These are phyloP conservation scores for Galerucella calmariensis DNA, from an alignment of 2,888 invertebrate species.

Conservation along the genomic window DNA sequence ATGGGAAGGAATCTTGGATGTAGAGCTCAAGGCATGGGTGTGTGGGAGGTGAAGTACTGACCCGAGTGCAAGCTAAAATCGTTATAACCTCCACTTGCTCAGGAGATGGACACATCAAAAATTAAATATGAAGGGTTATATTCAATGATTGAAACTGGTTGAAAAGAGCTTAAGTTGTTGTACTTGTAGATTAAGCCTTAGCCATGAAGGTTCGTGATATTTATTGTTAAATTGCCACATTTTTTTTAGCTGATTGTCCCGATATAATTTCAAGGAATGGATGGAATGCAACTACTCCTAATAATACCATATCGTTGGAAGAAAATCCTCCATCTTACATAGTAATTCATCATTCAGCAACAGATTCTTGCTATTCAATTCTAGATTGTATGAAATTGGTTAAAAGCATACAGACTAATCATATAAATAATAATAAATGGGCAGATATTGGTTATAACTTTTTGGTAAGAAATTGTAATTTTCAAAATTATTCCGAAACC, in stretches of 20 bases:
- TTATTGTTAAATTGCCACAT: not conserved
- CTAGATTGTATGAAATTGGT: constrained; percentile 61
- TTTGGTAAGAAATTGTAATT: constrained; percentile 52
- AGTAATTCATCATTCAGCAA: constrained; percentile 64
- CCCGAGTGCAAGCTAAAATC: too few species aligned
- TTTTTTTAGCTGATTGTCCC: constrained; percentile 43
- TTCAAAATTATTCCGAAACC: too few species aligned
- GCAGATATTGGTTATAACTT: constrained; percentile 62
- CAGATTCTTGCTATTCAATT: constrained; percentile 57
- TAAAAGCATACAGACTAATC: constrained; percentile 60
- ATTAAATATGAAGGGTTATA: too few species aligned
- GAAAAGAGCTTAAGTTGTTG: too few species aligned
- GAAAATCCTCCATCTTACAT: constrained; percentile 60
- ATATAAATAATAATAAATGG: constrained; percentile 54
- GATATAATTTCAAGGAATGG: constrained; percentile 58
- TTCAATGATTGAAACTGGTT: too few species aligned
- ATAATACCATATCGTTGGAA: constrained; percentile 38
- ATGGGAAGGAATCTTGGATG: too few species aligned
- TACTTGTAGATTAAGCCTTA: too few species aligned
- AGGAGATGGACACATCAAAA: too few species aligned
- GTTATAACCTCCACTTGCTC: too few species aligned
- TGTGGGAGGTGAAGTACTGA: too few species aligned
- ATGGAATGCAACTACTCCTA: constrained; percentile 63
- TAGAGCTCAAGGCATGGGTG: too few species aligned
- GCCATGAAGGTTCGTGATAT: too few species aligned